phyloP scores from a whole-genome alignment of 37 sponge, comb jelly and placozoan species.

The Theonella swinhoei region DNA sequence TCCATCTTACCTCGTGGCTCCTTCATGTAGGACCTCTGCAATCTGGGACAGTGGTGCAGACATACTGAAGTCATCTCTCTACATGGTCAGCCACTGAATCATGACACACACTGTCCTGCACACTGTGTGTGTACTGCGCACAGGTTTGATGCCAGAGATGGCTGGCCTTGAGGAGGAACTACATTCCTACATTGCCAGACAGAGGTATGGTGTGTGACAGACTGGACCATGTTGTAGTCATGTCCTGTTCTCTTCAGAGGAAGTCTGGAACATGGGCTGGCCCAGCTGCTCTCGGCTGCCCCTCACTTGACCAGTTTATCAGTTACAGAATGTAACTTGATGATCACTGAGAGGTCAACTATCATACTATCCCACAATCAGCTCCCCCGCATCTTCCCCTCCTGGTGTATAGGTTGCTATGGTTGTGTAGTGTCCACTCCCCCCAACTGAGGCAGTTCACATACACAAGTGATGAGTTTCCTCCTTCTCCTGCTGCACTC shows the following conservation, averaged over 20 bases:
- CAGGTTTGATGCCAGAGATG: constrained; percentile 54
- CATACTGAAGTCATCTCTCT: constrained; percentile 25
- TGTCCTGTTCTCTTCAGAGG: constrained; percentile 19
- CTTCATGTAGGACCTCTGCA: constrained; percentile 6
- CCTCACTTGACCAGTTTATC: constrained; percentile 8
- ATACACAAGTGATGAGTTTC: constrained; percentile 69
- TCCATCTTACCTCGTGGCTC: too few relatives aligned
- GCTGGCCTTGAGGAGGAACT: constrained; percentile 53
- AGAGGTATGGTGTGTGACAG: constrained; percentile 4
- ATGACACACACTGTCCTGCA: background rate
- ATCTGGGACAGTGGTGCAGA: constrained; percentile 20
- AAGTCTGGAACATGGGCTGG: constrained; percentile 41
- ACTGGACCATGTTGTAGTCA: background rate
- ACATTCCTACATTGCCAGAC: constrained; percentile 34
- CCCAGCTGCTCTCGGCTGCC: constrained; percentile 1
- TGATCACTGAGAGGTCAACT: constrained; percentile 55
- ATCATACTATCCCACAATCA: background rate
- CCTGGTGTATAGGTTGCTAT: constrained; percentile 13
- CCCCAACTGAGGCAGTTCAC: constrained; percentile 21
- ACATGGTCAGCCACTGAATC: constrained; percentile 31
- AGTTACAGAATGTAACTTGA: constrained; percentile 52
- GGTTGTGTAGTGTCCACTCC: constrained; percentile 52
- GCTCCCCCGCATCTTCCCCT: background rate
- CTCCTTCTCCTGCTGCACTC: constrained; percentile 47
- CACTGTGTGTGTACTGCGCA: background rate